phyloP scores from a whole-genome alignment of 1,140 invertebrate species.

The Halesus radiatus region DNA sequence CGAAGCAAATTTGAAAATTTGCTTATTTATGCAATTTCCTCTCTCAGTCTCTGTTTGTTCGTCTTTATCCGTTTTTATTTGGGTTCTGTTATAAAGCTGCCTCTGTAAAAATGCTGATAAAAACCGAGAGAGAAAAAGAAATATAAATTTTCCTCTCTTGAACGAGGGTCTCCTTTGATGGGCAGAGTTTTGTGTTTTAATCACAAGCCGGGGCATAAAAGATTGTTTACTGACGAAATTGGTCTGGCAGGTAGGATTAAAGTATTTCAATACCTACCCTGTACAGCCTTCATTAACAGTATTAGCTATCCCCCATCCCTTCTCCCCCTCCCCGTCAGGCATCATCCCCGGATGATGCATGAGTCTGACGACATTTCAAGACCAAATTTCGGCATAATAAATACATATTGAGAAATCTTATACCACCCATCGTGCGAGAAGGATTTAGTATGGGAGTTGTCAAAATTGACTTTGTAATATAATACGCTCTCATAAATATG shows the following conservation, averaged over 20 bases:
- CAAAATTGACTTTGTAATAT: constrained; percentile 18
- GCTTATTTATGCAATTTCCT: constrained; percentile 11
- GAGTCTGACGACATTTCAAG: neutral
- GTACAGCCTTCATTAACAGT: constrained; percentile 48
- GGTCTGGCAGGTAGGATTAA: constrained; percentile 47
- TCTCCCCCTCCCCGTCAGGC: too few relatives aligned
- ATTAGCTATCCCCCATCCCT: constrained; percentile 25
- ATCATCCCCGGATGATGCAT: neutral
- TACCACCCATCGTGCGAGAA: neutral
- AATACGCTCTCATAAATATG: constrained; percentile 36
- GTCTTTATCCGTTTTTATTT: constrained; percentile 53
- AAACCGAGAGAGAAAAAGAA: constrained; percentile 44
- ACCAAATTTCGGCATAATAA: neutral
- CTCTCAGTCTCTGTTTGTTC: constrained; percentile 32
- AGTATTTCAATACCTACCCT: constrained; percentile 43
- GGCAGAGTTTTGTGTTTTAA: constrained; percentile 53
- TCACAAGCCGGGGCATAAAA: constrained; percentile 53
- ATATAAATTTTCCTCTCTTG: constrained; percentile 52
- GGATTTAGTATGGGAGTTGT: neutral
- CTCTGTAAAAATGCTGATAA: constrained; percentile 55
- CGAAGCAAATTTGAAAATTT: neutral
- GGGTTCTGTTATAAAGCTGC: constrained; percentile 25
- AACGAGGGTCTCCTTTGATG: constrained; percentile 49
- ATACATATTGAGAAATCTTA: neutral
- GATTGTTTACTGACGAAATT: constrained; percentile 56